Evolutionary conservation across 2,888 invertebrate genomes (phyloP), one percentile per base, ranked within the genome.

Genomic region (Caenorhabditis afra): DNA sequence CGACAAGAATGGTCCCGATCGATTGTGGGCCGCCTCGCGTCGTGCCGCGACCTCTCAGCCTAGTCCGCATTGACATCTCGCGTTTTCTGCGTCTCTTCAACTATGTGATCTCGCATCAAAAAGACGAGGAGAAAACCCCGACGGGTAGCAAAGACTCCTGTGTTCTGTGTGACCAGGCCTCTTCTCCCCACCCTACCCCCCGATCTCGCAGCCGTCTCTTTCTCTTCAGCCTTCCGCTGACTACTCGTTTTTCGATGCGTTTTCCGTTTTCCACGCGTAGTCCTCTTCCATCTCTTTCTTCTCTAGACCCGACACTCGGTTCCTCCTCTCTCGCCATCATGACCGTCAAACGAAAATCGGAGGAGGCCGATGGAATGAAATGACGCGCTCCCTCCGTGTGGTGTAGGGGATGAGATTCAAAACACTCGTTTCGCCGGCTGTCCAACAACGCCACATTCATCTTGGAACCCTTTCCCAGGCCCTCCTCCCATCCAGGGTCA

Each of bases 1-100:
- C 20, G 14, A n/a, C 29, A 23, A 29, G 52, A 53, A 53, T 53
- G 53, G 53, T 53, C 57, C 57, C 39, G 37, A 57, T 57, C 57
- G 41, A 57, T 57, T 20, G 37, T 20, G 41, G 20, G 41, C 18
- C 16, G 53, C 53, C 8, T 53, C 29, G 37, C 35, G 52, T 52
- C 29, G 29, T 29, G 29, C 29, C 29, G 29, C 29, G 29, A 29
- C 29, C 29, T 29, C 29, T 29, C 29, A 7, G 29, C 29, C 29
- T 29, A 29, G 52, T 52, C 52, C 41, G 22, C 52, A n/a, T 35
- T 49, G 16, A 18, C n/a, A 22, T 14, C 22, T 52, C n/a, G 23
- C 14, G n/a, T 12, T 53, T n/a, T 53, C 53, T 53, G 35, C 37
- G 57, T 41, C 39, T 41, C 57, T 20, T 18, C 35, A 0, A 20